A percentile compares a stretch with the other conserved stretches of the same genome.
These are phyloP conservation scores for Philereme vetulata DNA, from an alignment of 2,888 invertebrate species.

Conservation along the genomic window DNA sequence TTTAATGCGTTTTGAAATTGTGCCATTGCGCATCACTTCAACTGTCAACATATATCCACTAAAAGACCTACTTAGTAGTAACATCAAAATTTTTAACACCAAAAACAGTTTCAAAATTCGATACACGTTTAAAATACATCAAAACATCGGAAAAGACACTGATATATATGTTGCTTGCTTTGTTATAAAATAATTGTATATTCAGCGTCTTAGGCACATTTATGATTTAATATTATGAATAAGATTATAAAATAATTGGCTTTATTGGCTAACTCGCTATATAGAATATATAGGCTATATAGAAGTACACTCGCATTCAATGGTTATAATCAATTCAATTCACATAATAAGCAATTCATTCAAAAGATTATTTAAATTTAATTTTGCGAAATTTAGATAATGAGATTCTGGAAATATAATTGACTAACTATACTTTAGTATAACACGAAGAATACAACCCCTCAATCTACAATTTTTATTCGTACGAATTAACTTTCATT, in stretches of 20 bases:
- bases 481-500: not conserved
- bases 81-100: conserved; percentile 34
- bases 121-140: conserved; percentile 35
- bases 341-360: conserved; percentile 9
- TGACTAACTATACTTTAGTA: conserved; percentile 28
- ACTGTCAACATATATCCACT: conserved; percentile 2
- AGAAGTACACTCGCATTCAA: not conserved
- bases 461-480: not conserved
- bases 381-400: conserved; percentile 23
- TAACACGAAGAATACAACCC: conserved; percentile 5
- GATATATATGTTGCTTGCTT: conserved; percentile 42
- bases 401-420: conserved; percentile 32
- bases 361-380: conserved; percentile 13
- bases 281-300: too few species aligned
- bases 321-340: conserved; percentile 1
- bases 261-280: conserved; percentile 3
- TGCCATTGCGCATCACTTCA: conserved; percentile 18
- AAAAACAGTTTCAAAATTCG: conserved; percentile 41
- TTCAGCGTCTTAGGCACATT: conserved; percentile 66
- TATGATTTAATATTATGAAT: conserved; percentile 15
- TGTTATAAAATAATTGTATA: conserved; percentile 32
- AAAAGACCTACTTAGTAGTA: conserved; percentile 19
- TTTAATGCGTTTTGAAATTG: conserved; percentile 6
- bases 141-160: conserved; percentile 38
- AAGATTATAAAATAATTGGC: conserved; percentile 15